Evolutionary conservation across 2,888 invertebrate species (phyloP), one percentile per base, ranked within the genome.

Genomic region (Carpatolechia fugitivella): DNA sequence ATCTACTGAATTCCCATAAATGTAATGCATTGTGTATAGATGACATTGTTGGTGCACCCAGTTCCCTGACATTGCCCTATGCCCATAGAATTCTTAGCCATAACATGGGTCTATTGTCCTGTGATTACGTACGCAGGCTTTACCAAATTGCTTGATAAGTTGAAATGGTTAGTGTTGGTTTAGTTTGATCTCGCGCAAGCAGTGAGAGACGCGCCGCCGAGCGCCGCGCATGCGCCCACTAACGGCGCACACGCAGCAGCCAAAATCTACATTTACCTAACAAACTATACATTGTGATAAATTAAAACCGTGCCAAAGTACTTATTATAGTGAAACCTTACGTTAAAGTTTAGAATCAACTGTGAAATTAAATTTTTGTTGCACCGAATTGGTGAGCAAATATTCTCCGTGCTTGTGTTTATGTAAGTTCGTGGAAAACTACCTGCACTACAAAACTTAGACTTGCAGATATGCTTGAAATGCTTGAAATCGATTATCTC

Each of bases 181-280:
- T 66, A 68, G 24, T 24, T 24, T 71, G 74, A 77, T 77, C 80
- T 78, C 64, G 66, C 62, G 65, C 48, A 53, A 51, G 58, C 78
- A 85, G 85, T 86, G 70, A 83, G 76, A 82, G 77, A 74, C 79
- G 82, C 77, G 84, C 79, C 66, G 74, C 71, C 70, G 79, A 80
- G 81, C 82, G 81, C 78, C 71, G 80, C 82, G 86, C 86, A 76
- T 85, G 88, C 86, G 82, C 76, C 58, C 31, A 64, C 62, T 63
- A 59, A 52, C 38, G 60, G 62, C 61, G 66, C 63, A 62, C 52
- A 63, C 36, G 55, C 54, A 11, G 4, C 11, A 10, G 8, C 36
- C 11, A 38, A 5, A 11, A 8, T 18, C n/a, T 11, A 47, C 41
- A 16, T 36, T 41, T 18, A 49, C 44, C 44, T 20, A 11, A 13